phyloP scores from a whole-genome alignment of 2,797 vertebrate genomes.

The Oophaga sylvatica region DNA sequence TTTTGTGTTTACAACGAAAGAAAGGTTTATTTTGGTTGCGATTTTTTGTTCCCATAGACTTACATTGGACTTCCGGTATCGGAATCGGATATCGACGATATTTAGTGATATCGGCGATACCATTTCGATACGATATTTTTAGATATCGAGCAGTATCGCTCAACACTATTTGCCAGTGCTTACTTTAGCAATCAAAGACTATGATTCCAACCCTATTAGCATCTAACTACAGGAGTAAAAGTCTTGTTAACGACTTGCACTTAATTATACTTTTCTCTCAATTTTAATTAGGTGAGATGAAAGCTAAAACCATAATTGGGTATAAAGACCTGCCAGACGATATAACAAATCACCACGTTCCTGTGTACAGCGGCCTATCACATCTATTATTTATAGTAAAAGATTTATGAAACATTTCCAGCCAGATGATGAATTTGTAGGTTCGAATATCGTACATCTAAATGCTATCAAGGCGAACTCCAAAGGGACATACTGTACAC shows the following conservation, averaged over 20 bases:
- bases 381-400: conserved; percentile 12
- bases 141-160: too few species aligned
- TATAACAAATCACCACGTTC: not conserved
- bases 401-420: not conserved
- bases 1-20: too few species aligned
- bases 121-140: too few species aligned
- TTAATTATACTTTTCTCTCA: not conserved
- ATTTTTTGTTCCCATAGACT: too few species aligned
- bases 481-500: not conserved
- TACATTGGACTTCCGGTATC: too few species aligned
- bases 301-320: not conserved
- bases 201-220: not conserved
- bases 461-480: not conserved
- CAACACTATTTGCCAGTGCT: not conserved
- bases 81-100: too few species aligned
- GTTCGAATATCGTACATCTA: not conserved
- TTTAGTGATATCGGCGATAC: too few species aligned
- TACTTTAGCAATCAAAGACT: not conserved
- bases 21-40: too few species aligned
- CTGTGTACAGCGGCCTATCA: not conserved
- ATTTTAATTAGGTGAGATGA: not conserved
- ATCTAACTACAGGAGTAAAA: not conserved
- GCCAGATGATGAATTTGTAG: not conserved
- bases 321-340: not conserved
- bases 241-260: not conserved